Conservation (phyloP, 2,888 invertebrate genomes). For the Melanophora roralis region DNA sequence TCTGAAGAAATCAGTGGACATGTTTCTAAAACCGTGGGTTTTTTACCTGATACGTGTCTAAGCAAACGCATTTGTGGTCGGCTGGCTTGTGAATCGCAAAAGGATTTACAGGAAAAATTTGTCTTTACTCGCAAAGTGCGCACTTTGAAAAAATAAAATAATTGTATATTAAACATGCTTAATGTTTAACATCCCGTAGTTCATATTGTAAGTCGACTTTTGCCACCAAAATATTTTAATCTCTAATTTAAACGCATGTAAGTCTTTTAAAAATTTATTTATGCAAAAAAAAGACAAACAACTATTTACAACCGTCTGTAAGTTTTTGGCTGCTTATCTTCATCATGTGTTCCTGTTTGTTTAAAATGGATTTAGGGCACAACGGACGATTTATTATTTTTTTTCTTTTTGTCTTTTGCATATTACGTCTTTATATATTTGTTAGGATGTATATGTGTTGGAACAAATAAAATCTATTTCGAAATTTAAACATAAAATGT, state of each 20-base stretch:
- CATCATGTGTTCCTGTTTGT: conserved; percentile 62
- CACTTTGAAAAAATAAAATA: no score
- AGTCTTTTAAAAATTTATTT: neutral
- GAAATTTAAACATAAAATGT: conserved; percentile 16
- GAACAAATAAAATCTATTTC: conserved; percentile 16
- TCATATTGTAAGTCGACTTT: neutral
- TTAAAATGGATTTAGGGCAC: conserved; percentile 63
- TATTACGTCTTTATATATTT: neutral
- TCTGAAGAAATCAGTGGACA: no score
- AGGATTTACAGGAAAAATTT: no score
- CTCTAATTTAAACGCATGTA: neutral
- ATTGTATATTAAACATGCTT: no score
- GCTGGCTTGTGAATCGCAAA: no score
- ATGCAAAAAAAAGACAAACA: neutral
- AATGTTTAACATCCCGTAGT: no score
- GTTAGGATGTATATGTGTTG: no score
- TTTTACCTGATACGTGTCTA: no score
- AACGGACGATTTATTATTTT: conserved; percentile 37
- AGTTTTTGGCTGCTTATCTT: conserved; percentile 57
- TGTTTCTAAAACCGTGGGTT: no score
- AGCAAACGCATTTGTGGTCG: no score
- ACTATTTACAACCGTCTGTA: conserved; percentile 12
- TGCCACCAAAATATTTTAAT: neutral
- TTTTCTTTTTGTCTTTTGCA: conserved; percentile 23
- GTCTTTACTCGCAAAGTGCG: no score